Base-by-base conservation (phyloP, 2,888 invertebrate genomes). In the Brachyptera putata region DNA sequence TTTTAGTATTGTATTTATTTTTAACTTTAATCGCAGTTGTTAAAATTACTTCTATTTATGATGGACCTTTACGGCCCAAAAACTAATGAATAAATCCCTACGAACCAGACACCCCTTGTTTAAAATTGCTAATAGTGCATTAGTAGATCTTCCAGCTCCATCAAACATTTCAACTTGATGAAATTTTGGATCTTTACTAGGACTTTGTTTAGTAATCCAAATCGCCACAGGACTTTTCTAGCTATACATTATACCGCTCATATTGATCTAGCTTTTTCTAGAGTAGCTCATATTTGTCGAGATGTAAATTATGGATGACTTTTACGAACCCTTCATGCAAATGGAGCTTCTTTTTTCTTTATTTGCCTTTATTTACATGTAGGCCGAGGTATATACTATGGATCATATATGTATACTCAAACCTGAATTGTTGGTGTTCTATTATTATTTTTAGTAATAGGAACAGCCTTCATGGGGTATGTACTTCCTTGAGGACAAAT, bases 401-500 rank as follows among this genome's bases (percentile, higher is more conserved):
- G 70, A 57, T 71, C 78, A 61, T 76, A 72, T 70, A 73, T 77
- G 68, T 76, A 77, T 69, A 76, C 74, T 63, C 72, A 77, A 65
- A 83, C 84, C 0, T 89, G 89, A 85, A 71, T 79, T 68, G 67
- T 80, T 1, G 88, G 88, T 56, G 76, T 84, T 55, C 75, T 84
- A 62, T 80, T 89, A 71, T 72, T 87, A 74, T 80, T 89, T 68
- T 57, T 84, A 72, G 73, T 81, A 64, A 89, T 89, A 82, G 83
- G 75, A 70, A 84, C 86, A 50, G 86, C 86, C 21, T 90, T 90
- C 73, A 76, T 89, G 79, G 89, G 88, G 0, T 90, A 90, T 77
- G 86, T 89, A 0, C 65, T 57, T 18, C 57, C 61, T 16, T 88
- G 88, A 75, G 87, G 87, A 5, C 87, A 89, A 84, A 89, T 89